phyloP scores from a whole-genome alignment of 2,797 vertebrate species.

The Hemitrygon akajei region DNA sequence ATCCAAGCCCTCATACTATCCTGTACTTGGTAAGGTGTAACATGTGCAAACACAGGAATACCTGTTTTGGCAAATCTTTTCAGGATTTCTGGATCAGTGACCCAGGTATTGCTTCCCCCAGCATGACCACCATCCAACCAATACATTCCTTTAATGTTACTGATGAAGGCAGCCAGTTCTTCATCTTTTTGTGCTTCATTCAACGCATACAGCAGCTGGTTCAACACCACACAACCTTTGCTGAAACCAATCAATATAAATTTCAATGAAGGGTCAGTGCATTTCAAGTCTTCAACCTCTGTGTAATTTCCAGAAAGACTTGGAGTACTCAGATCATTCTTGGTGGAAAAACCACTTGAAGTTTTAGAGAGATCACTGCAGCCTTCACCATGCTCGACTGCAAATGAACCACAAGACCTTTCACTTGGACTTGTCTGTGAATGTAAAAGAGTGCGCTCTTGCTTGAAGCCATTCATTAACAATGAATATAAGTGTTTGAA shows the following conservation, averaged over 20 bases:
- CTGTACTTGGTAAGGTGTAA: conserved; percentile 88
- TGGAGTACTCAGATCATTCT: not conserved
- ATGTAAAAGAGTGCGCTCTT: conserved; percentile 57
- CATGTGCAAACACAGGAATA: conserved; percentile 76
- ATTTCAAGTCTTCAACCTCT: conserved; percentile 47
- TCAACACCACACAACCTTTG: conserved; percentile 96
- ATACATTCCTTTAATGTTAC: conserved; percentile 74
- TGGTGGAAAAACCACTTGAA: conserved; percentile 54
- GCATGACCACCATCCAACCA: conserved; percentile 97
- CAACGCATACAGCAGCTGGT: conserved; percentile 87
- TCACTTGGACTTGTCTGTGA: conserved; percentile 29
- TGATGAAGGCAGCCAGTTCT: conserved; percentile 63
- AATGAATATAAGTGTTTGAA: conserved; percentile 78
- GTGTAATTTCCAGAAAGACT: conserved; percentile 34
- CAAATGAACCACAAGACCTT: not conserved
- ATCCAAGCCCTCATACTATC: conserved; percentile 95
- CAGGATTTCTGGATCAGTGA: conserved; percentile 73
- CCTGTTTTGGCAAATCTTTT: conserved; percentile 71
- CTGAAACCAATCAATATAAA: conserved; percentile 90
- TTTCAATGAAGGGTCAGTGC: conserved; percentile 53
- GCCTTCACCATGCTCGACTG: conserved; percentile 49
- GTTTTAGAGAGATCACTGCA: conserved; percentile 51
- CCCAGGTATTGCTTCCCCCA: conserved; percentile 89
- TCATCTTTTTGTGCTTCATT: conserved; percentile 71
- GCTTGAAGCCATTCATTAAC: conserved; percentile 76